Evolutionary conservation across 2,888 invertebrate genomes (phyloP), one percentile per base, ranked within the genome.

Genomic region (Neocrepidodera transversa): DNA sequence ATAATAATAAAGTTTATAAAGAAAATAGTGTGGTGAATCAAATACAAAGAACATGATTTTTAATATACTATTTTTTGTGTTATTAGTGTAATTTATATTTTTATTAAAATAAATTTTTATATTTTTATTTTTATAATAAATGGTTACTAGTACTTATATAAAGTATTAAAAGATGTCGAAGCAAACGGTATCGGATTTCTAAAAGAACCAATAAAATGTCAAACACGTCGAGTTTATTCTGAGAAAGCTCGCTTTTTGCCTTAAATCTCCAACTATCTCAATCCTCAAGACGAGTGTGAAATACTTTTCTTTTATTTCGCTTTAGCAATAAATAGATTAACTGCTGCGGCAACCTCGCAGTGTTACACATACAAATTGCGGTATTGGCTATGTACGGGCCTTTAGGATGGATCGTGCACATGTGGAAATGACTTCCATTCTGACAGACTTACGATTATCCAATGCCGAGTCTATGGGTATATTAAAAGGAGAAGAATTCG

Each of bases 331-430:
- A 74, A 72, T 73, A 73, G 73, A 75, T 71, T 74, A 73, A 72
- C 73, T 69, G 73, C 74, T 69, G 70, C 35, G 20, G 69, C 64
- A 64, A 68, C 59, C 64, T 68, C 58, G 63, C 66, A 68, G 73
- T 70, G 76, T 72, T 74, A 74, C 75, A 74, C 77, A 77, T 77
- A 77, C 76, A 76, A 76, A 77, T 76, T 75, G 69, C 75, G 60
- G 56, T 57, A 73, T 76, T 76, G 74, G 63, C 77, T 74, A 74
- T 75, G 68, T 76, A 73, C 58, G 73, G 74, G 53, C 60, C 51
- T 54, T 26, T 66, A 63, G 62, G 68, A 68, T 62, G 67, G 47
- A 59, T 67, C 68, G 69, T 70, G 64, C 52, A 69, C 69, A 72
- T 68, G 70, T 70, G 67, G 62, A 68, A 68, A 66, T 65, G 66